These are phyloP conservation scores for Pteropus rufus DNA, from an alignment of 2,797 vertebrate species.

Conservation along the genomic window DNA sequence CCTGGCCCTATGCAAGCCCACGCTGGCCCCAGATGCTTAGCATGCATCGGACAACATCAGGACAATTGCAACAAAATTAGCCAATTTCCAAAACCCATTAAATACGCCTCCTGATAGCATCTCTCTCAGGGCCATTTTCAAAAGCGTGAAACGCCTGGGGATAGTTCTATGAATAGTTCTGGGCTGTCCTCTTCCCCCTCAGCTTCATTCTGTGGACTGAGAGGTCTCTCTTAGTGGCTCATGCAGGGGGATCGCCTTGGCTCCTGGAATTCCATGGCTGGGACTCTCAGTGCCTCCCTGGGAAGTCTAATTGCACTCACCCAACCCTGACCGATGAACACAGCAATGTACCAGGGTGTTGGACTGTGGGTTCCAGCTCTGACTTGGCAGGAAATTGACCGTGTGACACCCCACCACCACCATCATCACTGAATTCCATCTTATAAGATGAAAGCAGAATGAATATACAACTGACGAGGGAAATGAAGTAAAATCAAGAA, in stretches of 20 bases:
- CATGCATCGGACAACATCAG: slow-evolving; percentile 50
- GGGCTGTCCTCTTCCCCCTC: background rate
- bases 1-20: background rate
- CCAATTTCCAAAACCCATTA: slow-evolving; percentile 76
- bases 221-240: background rate
- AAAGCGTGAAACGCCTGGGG: background rate
- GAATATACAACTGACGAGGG: background rate
- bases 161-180: background rate
- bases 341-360: background rate
- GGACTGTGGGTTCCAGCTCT: background rate
- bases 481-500: slow-evolving; percentile 24
- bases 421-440: background rate
- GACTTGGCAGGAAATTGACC: background rate
- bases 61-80: slow-evolving; percentile 66
- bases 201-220: background rate
- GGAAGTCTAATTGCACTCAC: background rate
- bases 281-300: background rate
- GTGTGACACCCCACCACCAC: background rate
- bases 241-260: background rate
- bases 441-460: slow-evolving; percentile 7
- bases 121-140: slow-evolving; percentile 63
- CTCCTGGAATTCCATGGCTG: background rate
- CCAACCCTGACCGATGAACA: background rate
- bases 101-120: slow-evolving; percentile 63
- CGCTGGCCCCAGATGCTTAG: slow-evolving; percentile 44